These are phyloP conservation scores for Phaenicophaeus curvirostris DNA, from an alignment of 2,797 vertebrate species.

Conservation along the genomic window DNA sequence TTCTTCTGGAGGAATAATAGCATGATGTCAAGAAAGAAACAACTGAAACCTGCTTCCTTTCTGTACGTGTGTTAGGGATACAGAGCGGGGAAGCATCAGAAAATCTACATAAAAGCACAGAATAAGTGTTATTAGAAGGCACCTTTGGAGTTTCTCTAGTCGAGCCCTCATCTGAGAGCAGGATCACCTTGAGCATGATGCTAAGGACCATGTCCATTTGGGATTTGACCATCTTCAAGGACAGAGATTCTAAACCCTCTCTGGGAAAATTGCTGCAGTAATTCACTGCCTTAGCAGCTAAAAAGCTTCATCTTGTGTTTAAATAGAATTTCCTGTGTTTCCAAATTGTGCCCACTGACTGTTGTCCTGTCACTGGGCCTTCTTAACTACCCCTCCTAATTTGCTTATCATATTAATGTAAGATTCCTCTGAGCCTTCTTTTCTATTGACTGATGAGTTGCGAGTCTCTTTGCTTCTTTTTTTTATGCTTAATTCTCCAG, in stretches of 20 bases:
- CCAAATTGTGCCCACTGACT: not conserved
- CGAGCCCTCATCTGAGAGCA: accelerated
- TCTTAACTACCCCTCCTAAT: not conserved
- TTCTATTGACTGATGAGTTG: not conserved
- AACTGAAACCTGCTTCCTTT: not conserved
- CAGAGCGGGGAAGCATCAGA: not conserved
- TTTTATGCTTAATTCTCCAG: not conserved
- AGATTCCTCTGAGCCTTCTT: accelerated
- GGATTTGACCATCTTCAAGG: not conserved
- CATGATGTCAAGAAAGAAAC: not conserved
- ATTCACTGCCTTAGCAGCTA: not conserved
- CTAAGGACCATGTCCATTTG: not conserved
- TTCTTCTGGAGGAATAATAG: not conserved
- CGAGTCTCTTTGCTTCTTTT: not conserved
- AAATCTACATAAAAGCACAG: not conserved
- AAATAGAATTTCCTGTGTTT: not conserved
- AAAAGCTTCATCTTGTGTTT: not conserved
- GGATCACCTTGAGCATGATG: not conserved
- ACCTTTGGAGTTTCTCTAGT: not conserved
- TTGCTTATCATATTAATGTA: not conserved
- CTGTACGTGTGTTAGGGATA: not conserved
- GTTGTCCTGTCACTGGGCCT: not conserved
- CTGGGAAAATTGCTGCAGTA: not conserved
- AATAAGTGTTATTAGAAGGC: accelerated
- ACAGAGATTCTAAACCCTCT: not conserved